Conservation (phyloP, 2,797 vertebrate species). For the Merluccius polli region DNA sequence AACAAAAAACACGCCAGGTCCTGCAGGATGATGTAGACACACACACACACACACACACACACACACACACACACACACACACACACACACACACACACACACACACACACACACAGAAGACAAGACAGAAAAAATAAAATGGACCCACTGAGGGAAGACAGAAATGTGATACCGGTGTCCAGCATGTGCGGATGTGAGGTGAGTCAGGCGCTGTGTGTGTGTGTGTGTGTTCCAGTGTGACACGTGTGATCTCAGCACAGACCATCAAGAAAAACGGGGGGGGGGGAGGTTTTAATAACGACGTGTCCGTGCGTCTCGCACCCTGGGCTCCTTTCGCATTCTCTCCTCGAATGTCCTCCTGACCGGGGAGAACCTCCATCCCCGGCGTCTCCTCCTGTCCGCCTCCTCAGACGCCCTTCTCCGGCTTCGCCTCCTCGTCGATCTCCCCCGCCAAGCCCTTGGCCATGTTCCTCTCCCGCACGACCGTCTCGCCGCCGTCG, state of each 20-base stretch:
- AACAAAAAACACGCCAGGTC: not conserved
- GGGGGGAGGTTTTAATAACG: no score
- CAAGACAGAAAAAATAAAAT: not conserved
- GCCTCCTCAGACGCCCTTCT: conserved; percentile 41
- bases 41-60: no score
- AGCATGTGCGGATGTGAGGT: not conserved
- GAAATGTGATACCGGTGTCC: not conserved
- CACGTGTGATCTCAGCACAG: not conserved
- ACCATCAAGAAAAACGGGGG: no score
- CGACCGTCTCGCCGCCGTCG: conserved; percentile 59
- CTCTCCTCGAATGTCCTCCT: not conserved
- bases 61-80: no score
- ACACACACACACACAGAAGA: no score
- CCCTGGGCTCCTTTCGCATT: not conserved
- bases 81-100: no score
- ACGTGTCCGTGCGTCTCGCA: not conserved
- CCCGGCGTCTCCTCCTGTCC: not conserved
- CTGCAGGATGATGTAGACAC: no score
- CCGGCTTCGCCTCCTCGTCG: conserved; percentile 23
- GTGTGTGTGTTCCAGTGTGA: not conserved
- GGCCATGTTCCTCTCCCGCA: conserved; percentile 41
- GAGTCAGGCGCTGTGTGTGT: not conserved
- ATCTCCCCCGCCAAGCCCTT: conserved; percentile 51
- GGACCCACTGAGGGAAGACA: not conserved
- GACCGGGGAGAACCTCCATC: not conserved